These are phyloP conservation scores for Caenorhabditis sp. DNA, from an alignment of 2,888 invertebrate species.

Conservation along the genomic window DNA sequence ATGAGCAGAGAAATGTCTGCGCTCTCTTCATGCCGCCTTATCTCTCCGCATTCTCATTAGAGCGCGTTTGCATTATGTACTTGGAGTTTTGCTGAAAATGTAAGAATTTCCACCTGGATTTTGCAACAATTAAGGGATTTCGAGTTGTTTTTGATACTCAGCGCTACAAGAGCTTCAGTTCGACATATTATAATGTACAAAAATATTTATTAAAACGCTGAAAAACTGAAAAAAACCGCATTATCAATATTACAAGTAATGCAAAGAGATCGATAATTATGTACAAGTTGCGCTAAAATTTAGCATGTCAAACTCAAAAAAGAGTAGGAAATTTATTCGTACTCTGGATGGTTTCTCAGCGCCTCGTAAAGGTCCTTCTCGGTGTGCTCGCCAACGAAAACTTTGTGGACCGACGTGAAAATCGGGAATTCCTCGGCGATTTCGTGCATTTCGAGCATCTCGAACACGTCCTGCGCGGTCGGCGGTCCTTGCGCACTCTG, in stretches of 20 bases:
- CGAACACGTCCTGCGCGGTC: constrained; percentile 85
- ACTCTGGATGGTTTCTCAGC: constrained; percentile 69
- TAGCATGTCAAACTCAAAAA: not conserved
- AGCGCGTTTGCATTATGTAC: not conserved
- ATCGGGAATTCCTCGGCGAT: constrained; percentile 87
- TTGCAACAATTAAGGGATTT: not conserved
- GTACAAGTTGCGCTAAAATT: too few relatives aligned
- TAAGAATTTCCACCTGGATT: not conserved
- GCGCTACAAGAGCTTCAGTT: too few relatives aligned
- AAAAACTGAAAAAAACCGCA: too few relatives aligned
- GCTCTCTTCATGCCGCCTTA: not conserved
- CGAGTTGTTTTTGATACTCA: not conserved
- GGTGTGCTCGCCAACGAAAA: constrained; percentile 85
- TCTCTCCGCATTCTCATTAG: not conserved
- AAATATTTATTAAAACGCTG: too few relatives aligned
- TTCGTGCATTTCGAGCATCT: constrained; percentile 39
- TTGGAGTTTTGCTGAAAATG: not conserved
- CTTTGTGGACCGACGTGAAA: constrained; percentile 94
- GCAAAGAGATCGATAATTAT: too few relatives aligned
- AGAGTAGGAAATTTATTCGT: constrained; percentile 15
- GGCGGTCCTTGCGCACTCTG: constrained; percentile 98
- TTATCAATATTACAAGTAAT: too few relatives aligned
- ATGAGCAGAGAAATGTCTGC: not conserved
- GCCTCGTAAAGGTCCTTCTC: constrained; percentile 63
- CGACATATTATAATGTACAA: too few relatives aligned